phyloP scores from a whole-genome alignment of 2,113 vertebrate species.

The Poeciliopsis retropinna region DNA sequence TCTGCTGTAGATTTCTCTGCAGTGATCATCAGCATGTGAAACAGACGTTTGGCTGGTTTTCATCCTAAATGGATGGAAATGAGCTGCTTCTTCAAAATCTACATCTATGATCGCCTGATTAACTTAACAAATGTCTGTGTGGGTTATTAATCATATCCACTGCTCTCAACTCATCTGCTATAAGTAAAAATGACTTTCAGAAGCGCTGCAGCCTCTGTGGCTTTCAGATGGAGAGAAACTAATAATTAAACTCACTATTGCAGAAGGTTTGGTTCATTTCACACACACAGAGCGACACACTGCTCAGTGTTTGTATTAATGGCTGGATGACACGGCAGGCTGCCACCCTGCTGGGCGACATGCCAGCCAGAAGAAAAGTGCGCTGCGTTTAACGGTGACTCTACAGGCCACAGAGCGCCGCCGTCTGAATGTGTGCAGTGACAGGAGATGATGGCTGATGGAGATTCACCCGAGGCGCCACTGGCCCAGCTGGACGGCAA shows the following conservation, averaged over 20 bases:
- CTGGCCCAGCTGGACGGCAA: constrained; percentile 30
- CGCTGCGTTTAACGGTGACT: constrained; percentile 35
- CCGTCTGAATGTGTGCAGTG: background rate
- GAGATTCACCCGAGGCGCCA: constrained; percentile 17
- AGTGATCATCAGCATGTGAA: too few species aligned
- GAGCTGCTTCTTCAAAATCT: constrained; percentile 38
- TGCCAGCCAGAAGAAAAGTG: constrained; percentile 23
- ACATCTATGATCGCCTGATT: constrained; percentile 53
- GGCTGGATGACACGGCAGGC: constrained; percentile 21
- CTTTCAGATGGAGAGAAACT: constrained; percentile 38
- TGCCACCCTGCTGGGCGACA: constrained; percentile 23
- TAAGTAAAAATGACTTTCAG: constrained; percentile 65
- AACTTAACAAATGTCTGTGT: constrained; percentile 43
- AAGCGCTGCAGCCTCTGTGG: constrained; percentile 22
- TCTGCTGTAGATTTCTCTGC: background rate
- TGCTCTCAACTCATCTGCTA: constrained; percentile 20
- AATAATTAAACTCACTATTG: constrained; percentile 30
- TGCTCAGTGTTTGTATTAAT: constrained; percentile 9
- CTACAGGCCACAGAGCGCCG: constrained; percentile 1
- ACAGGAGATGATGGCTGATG: constrained; percentile 1
- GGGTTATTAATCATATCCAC: constrained; percentile 39
- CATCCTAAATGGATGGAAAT: constrained; percentile 49
- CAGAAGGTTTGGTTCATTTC: constrained; percentile 33
- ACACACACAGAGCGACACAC: background rate
- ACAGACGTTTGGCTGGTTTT: constrained; percentile 27